phyloP scores from a whole-genome alignment of 2,888 invertebrate genomes.

The Cabera pusaria region DNA sequence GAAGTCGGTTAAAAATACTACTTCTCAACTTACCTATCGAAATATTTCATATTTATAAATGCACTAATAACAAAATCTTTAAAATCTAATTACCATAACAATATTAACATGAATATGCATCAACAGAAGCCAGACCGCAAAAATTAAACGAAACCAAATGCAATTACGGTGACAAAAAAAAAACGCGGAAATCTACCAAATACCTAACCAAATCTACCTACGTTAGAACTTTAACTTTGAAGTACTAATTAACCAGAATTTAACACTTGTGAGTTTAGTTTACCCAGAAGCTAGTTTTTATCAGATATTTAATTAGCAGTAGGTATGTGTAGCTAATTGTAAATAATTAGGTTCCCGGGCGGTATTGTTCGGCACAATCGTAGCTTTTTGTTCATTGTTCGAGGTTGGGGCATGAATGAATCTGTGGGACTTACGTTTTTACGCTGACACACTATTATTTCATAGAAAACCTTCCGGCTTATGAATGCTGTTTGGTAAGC shows the following conservation, averaged over 20 bases:
- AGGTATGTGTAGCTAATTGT: conserved; percentile 22
- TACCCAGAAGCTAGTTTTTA: conserved; percentile 24
- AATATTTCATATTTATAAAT: too few species aligned
- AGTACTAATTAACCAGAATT: too few species aligned
- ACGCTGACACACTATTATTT: conserved; percentile 4
- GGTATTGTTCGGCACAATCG: conserved; percentile 30
- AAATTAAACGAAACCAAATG: too few species aligned
- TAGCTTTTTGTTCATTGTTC: conserved; percentile 30
- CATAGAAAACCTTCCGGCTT: conserved; percentile 10
- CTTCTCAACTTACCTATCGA: too few species aligned
- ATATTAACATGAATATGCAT: too few species aligned
- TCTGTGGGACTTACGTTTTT: conserved; percentile 6
- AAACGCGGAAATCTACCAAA: conserved; percentile 2
- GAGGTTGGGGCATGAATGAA: conserved; percentile 6
- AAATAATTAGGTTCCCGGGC: conserved; percentile 28
- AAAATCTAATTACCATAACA: too few species aligned
- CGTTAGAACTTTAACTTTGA: too few species aligned
- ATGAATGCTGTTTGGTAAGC: neutral
- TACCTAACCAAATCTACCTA: conserved; percentile 5
- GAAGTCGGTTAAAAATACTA: too few species aligned
- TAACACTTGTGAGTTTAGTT: too few species aligned
- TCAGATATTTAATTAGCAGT: conserved; percentile 19
- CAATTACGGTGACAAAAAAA: too few species aligned
- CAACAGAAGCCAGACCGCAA: too few species aligned
- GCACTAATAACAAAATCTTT: too few species aligned